Percentiles rank a stretch among this genome's conserved stretches.
These are phyloP conservation scores for Drosophila kurseongensis DNA, from an alignment of 1,140 invertebrate species.

Conservation along the genomic window DNA sequence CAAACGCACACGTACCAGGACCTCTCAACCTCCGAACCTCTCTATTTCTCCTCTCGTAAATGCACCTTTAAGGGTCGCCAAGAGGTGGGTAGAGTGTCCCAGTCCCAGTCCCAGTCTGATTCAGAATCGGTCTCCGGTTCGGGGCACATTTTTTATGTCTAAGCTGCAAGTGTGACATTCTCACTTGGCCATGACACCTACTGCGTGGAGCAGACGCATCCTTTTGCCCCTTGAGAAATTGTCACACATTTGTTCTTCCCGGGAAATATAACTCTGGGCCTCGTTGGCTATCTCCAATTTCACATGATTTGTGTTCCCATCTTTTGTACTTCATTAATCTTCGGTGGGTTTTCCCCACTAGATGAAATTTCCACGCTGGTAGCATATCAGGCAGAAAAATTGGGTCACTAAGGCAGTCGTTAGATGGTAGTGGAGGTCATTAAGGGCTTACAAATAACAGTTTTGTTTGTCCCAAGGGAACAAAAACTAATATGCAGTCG, in stretches of 20 bases:
- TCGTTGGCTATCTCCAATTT: conserved; percentile 43
- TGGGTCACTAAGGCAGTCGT: conserved; percentile 68
- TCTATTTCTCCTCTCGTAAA: neutral
- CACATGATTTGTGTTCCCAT: conserved; percentile 76
- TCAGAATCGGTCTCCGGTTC: conserved; percentile 27
- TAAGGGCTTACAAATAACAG: conserved; percentile 24
- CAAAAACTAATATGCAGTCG: neutral
- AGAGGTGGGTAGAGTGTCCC: conserved; percentile 7
- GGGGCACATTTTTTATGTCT: conserved; percentile 48
- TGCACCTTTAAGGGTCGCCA: conserved; percentile 60
- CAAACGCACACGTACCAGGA: conserved; percentile 53
- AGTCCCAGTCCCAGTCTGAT: neutral
- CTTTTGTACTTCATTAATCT: conserved; percentile 81
- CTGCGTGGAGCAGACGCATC: conserved; percentile 34
- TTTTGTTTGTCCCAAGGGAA: conserved; percentile 3
- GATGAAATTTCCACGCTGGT: conserved; percentile 28
- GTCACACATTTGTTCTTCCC: conserved; percentile 72
- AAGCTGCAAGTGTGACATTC: conserved; percentile 76
- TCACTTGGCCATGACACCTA: conserved; percentile 78
- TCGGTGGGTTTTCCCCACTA: conserved; percentile 32
- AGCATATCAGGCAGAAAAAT: conserved; percentile 30
- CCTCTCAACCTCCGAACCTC: conserved; percentile 31
- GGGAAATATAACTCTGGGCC: conserved; percentile 26
- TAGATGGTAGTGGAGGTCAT: conserved; percentile 38
- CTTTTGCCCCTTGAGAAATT: conserved; percentile 70